Percentiles rank a stretch among this genome's conserved stretches.
phyloP scores from a whole-genome alignment of 2,888 invertebrate species.

The Stratiomys singularior region DNA sequence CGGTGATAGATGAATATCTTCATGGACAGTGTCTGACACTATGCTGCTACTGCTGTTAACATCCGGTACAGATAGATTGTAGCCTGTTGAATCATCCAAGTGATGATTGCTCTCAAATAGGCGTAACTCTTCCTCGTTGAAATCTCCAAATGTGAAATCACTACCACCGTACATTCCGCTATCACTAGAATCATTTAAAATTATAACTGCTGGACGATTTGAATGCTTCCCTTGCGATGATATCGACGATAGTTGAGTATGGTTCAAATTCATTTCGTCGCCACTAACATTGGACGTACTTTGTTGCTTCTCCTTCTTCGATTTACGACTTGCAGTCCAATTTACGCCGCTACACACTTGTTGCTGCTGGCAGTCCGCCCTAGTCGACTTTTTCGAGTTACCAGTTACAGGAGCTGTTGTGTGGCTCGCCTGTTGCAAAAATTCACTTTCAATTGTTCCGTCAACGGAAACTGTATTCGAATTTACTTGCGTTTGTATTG shows the following conservation, averaged over 20 bases:
- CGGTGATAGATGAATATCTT: constrained; percentile 49
- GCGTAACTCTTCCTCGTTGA: constrained; percentile 64
- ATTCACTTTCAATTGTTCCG: not conserved
- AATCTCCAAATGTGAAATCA: constrained; percentile 76
- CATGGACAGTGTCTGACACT: constrained; percentile 19
- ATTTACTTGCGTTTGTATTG: not conserved
- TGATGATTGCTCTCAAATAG: constrained; percentile 54
- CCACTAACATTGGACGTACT: not conserved
- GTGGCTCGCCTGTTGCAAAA: not conserved
- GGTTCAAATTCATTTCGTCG: not conserved
- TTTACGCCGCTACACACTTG: not conserved
- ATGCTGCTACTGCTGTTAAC: constrained; percentile 51
- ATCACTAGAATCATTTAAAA: constrained; percentile 71
- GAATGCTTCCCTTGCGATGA: constrained; percentile 51
- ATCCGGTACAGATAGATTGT: constrained; percentile 27
- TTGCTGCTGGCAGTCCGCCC: not conserved
- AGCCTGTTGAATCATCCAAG: constrained; percentile 46
- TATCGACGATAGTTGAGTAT: constrained; percentile 20
- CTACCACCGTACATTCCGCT: constrained; percentile 69
- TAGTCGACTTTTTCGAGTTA: not conserved
- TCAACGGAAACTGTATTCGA: not conserved
- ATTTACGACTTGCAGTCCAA: constrained; percentile 33
- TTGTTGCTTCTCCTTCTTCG: constrained; percentile 30
- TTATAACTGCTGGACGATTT: constrained; percentile 77
- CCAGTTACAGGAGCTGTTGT: not conserved